These are phyloP conservation scores for Scaptomyza tumidula DNA, from an alignment of 2,888 invertebrate genomes.

Conservation along the genomic window DNA sequence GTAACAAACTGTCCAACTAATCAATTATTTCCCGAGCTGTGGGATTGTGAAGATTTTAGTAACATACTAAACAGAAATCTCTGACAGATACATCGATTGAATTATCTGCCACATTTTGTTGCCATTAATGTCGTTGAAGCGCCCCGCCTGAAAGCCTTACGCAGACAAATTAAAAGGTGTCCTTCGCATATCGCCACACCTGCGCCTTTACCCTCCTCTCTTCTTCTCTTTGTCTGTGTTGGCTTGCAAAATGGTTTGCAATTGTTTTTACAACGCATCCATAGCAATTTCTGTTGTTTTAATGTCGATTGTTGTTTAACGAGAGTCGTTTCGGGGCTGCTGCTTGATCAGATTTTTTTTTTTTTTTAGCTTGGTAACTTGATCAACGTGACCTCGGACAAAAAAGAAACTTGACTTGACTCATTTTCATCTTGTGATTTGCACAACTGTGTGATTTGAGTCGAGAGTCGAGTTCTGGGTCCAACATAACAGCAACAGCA, in stretches of 20 bases:
- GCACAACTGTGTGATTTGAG: conserved; percentile 17
- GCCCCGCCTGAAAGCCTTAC: too few species aligned
- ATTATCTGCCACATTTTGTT: not conserved
- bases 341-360: not conserved
- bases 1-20: not conserved
- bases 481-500: conserved; percentile 1
- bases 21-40: too few species aligned
- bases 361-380: conserved; percentile 55
- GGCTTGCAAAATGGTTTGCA: not conserved
- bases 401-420: conserved; percentile 51
- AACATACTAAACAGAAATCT: too few species aligned
- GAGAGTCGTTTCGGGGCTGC: conserved; percentile 29
- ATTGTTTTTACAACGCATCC: conserved; percentile 10
- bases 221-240: not conserved
- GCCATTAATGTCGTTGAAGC: not conserved
- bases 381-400: conserved; percentile 73
- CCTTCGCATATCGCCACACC: conserved; percentile 48
- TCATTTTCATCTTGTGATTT: conserved; percentile 38
- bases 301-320: conserved; percentile 21
- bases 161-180: conserved; percentile 34
- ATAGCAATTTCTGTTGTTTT: conserved; percentile 37
- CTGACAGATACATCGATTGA: not conserved
- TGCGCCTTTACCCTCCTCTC: not conserved
- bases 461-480: conserved; percentile 40
- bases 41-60: too few species aligned